Percentiles rank a stretch among this genome's conserved stretches.
Evolutionary conservation across 2,113 vertebrate genomes (phyloP).

Genomic region (Calidris pugnax): DNA sequence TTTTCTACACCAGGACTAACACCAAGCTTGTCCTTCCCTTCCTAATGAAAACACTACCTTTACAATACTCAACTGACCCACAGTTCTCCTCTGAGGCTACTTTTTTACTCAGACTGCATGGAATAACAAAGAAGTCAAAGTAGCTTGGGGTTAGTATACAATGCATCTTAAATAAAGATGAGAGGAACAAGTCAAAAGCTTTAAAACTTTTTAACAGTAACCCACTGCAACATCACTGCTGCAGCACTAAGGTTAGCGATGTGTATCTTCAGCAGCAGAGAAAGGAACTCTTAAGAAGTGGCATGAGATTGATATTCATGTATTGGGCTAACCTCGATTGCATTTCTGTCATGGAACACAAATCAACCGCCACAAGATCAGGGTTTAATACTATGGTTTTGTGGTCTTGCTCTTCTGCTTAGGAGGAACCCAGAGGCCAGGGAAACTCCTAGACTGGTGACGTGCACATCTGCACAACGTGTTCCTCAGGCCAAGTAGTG

Average conservation of each 20-base stretch:
- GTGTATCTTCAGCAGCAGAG: neutral
- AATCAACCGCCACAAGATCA: neutral
- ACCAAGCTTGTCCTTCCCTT: neutral
- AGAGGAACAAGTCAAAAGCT: neutral
- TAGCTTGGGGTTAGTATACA: neutral
- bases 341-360: neutral
- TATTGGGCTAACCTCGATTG: neutral
- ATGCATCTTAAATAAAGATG: neutral
- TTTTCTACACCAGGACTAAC: neutral
- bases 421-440: neutral
- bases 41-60: neutral
- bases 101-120: neutral
- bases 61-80: neutral
- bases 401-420: neutral
- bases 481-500: neutral
- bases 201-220: neutral
- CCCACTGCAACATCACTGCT: accelerated
- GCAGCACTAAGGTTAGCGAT: neutral
- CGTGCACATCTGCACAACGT: accelerated
- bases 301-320: neutral
- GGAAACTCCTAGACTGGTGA: neutral
- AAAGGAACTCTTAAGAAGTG: neutral
- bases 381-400: neutral
- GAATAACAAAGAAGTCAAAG: neutral
- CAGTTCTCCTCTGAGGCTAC: neutral